These are phyloP conservation scores for Mesochorus sp. DNA, from an alignment of 2,888 invertebrate species.

Conservation along the genomic window DNA sequence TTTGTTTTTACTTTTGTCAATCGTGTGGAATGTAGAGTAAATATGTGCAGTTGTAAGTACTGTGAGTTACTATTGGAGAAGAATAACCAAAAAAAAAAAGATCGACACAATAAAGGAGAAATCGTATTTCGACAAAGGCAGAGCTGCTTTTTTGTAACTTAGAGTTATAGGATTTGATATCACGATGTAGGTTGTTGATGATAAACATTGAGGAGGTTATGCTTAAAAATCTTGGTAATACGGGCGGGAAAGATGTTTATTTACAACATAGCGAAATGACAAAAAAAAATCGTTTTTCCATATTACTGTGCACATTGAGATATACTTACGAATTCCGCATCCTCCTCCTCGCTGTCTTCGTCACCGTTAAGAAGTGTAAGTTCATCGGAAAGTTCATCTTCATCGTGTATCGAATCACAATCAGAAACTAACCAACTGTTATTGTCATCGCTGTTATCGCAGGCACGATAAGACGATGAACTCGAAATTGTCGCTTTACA, in stretches of 20 bases:
- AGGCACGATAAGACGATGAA: conserved; percentile 32
- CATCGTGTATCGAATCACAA: conserved; percentile 37
- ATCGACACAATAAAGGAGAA: too few relatives aligned
- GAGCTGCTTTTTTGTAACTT: too few relatives aligned
- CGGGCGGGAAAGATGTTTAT: conserved; percentile 9
- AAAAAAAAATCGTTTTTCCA: not conserved
- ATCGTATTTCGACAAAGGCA: too few relatives aligned
- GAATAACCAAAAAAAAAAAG: too few relatives aligned
- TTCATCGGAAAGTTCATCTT: conserved; percentile 42
- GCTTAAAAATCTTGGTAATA: not conserved
- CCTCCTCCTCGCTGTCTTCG: conserved; percentile 46
- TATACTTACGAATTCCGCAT: conserved; percentile 43
- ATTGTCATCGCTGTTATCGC: conserved; percentile 50
- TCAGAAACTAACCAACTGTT: conserved; percentile 32
- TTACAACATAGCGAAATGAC: not conserved
- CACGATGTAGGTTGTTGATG: conserved; percentile 12
- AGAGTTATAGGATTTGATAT: too few relatives aligned
- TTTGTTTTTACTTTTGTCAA: too few relatives aligned
- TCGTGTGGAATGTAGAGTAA: too few relatives aligned
- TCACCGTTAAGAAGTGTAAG: conserved; percentile 57
- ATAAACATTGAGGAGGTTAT: not conserved
- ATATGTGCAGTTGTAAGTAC: too few relatives aligned
- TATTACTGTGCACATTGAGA: not conserved
- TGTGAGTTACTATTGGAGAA: too few relatives aligned
- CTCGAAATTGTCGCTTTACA: conserved; percentile 40